Evolutionary conservation across 30 jellyfish, hydroid and myxozoan species (phyloP).

Genomic region (Pseudorhiza aurosa): DNA sequence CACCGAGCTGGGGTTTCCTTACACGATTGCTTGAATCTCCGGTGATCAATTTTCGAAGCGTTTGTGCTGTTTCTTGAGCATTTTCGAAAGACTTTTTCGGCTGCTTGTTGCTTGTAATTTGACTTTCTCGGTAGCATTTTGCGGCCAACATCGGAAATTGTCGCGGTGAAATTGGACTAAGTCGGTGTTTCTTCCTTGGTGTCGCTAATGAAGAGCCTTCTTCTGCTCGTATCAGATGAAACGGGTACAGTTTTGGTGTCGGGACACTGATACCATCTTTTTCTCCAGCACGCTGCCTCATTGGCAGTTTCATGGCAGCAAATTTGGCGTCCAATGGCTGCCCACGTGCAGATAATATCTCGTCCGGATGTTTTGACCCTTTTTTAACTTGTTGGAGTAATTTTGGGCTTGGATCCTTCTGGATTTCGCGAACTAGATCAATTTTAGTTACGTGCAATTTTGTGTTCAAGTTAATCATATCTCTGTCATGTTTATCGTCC

Average conservation of each 20-base stretch:
- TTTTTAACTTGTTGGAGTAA: constrained; percentile 15
- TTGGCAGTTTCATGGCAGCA: constrained; percentile 21
- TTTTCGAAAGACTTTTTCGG: not conserved
- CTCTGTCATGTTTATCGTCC: constrained; percentile 51
- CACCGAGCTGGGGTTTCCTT: no score
- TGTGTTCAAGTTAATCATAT: constrained; percentile 40
- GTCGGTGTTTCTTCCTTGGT: not conserved
- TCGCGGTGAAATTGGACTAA: constrained; percentile 17
- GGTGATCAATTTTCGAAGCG: not conserved
- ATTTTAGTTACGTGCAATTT: constrained; percentile 41
- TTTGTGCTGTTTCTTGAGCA: not conserved
- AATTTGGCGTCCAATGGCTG: not conserved
- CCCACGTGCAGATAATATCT: not conserved
- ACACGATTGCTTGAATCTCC: no score
- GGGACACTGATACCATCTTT: not conserved
- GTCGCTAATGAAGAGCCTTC: not conserved
- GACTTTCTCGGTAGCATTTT: constrained; percentile 28
- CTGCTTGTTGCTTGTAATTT: not conserved
- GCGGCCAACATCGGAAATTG: constrained; percentile 69
- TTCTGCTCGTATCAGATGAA: constrained; percentile 29
- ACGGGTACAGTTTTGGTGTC: constrained; percentile 26
- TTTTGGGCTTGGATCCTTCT: not conserved
- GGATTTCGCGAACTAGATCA: constrained; percentile 25
- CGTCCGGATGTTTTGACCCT: not conserved
- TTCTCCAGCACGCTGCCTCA: not conserved